These are phyloP conservation scores for Agrochola circellaris DNA, from an alignment of 2,888 invertebrate species.

Conservation along the genomic window DNA sequence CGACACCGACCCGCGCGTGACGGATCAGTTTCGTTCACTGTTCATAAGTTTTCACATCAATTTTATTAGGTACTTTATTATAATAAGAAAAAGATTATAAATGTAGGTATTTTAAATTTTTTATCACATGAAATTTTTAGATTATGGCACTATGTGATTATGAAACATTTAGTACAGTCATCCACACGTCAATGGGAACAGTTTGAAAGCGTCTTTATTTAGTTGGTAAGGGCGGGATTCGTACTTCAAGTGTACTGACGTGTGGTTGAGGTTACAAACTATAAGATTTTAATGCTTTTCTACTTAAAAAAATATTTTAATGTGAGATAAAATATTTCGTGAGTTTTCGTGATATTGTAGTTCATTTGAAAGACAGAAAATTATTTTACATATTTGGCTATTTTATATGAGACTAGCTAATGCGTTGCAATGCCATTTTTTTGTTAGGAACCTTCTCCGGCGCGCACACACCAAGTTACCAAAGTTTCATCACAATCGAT, in stretches of 20 bases:
- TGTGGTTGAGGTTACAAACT: background rate
- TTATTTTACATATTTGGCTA: background rate
- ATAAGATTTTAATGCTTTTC: background rate
- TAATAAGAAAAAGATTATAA: slow-evolving; percentile 1
- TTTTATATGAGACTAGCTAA: background rate
- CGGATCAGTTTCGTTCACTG: background rate
- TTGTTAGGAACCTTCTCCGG: too few species aligned
- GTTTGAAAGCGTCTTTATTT: background rate
- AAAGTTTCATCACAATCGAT: too few species aligned
- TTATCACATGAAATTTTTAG: slow-evolving; percentile 9
- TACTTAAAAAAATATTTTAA: background rate
- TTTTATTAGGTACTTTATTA: background rate
- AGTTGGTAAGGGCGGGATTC: background rate
- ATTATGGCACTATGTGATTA: slow-evolving; percentile 10
- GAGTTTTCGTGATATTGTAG: background rate
- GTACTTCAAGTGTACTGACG: slow-evolving; percentile 7
- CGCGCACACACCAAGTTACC: too few species aligned
- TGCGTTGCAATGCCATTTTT: too few species aligned
- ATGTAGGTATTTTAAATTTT: background rate
- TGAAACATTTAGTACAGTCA: background rate
- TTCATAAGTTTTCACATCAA: background rate
- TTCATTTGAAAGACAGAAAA: background rate
- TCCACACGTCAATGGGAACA: slow-evolving; percentile 1
- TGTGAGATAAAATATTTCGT: background rate
- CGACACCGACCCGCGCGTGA: background rate